These are phyloP conservation scores for Anthophora plumipes DNA, from an alignment of 2,888 invertebrate genomes.

Conservation along the genomic window DNA sequence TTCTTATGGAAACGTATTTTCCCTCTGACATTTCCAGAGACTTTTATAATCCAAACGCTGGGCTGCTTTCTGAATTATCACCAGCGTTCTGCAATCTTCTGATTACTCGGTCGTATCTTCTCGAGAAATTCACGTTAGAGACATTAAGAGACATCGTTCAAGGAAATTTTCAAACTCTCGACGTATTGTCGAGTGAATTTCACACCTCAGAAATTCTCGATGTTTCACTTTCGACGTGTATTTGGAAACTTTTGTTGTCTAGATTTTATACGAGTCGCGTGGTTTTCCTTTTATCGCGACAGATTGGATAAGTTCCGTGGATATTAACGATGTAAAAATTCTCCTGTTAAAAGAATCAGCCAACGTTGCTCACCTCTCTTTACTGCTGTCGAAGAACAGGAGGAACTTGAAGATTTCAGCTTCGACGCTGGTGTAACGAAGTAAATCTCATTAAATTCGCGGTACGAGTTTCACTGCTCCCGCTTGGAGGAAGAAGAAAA, in stretches of 20 bases:
- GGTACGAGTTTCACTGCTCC: slow-evolving; percentile 36
- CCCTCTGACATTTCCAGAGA: background rate
- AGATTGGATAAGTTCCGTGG: slow-evolving; percentile 5
- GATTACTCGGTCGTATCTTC: background rate
- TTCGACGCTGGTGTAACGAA: slow-evolving; percentile 55
- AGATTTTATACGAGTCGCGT: background rate
- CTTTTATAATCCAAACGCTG: background rate
- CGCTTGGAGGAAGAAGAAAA: slow-evolving; percentile 24
- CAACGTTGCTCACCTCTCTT: background rate
- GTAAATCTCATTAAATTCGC: slow-evolving; percentile 71
- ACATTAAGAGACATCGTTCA: no score
- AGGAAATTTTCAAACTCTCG: no score
- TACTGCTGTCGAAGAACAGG: background rate
- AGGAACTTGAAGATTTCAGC: slow-evolving; percentile 48
- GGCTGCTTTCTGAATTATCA: background rate
- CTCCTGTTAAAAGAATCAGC: slow-evolving; percentile 3
- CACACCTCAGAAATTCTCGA: background rate
- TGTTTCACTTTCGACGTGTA: background rate
- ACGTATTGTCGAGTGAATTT: no score
- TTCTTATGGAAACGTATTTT: background rate
- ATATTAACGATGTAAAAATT: slow-evolving; percentile 16
- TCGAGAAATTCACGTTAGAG: background rate
- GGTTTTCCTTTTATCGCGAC: background rate
- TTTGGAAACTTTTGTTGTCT: background rate
- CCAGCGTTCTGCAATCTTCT: background rate